These are phyloP conservation scores for Himalopsyche anomala DNA, from an alignment of 2,888 invertebrate species.

Conservation along the genomic window DNA sequence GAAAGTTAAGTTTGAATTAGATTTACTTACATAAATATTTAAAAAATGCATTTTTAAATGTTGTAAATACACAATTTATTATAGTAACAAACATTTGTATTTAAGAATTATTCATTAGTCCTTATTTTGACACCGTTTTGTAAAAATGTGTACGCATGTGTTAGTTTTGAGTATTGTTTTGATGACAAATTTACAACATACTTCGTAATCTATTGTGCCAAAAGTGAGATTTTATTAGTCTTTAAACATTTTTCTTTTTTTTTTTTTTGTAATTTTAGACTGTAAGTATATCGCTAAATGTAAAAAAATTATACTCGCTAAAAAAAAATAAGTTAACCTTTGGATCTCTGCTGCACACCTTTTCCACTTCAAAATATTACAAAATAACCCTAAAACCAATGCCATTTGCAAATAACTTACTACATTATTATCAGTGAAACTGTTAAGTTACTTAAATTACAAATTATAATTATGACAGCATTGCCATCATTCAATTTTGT, in stretches of 20 bases:
- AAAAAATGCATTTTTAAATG: slow-evolving; percentile 23
- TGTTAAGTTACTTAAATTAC: too few species aligned
- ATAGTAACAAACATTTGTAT: background rate
- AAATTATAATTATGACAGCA: too few species aligned
- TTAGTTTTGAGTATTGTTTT: background rate
- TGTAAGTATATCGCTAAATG: background rate
- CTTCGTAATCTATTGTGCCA: slow-evolving; percentile 54
- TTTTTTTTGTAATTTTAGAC: background rate
- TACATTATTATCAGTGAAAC: too few species aligned
- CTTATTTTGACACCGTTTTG: slow-evolving; percentile 3
- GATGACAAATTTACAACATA: background rate
- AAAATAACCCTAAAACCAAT: too few species aligned
- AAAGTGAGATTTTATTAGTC: slow-evolving; percentile 59
- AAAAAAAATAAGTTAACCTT: too few species aligned
- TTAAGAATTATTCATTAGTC: background rate
- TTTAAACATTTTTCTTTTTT: background rate
- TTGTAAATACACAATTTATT: slow-evolving; percentile 27
- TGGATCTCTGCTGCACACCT: too few species aligned
- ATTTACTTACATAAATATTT: background rate
- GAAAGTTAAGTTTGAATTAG: too few species aligned
- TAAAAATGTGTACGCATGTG: slow-evolving; percentile 26
- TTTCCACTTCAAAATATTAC: too few species aligned
- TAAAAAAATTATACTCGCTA: background rate
- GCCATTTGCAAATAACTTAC: too few species aligned
- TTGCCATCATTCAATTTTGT: too few species aligned